Evolutionary conservation across 2,888 invertebrate species (phyloP).

Genomic region (Trypoxylon attenuatum): DNA sequence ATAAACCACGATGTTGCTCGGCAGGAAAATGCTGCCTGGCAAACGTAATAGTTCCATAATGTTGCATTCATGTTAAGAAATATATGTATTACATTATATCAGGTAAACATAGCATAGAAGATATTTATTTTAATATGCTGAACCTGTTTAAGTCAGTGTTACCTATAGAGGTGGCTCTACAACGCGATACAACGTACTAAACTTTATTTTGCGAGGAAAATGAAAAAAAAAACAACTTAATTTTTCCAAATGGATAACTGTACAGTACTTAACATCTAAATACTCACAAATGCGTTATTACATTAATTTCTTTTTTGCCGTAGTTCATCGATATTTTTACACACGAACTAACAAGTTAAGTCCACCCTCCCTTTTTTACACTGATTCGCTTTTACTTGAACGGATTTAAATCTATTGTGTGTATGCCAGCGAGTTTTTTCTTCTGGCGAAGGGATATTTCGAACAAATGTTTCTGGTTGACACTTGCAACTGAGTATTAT

Average conservation of each 20-base stretch:
- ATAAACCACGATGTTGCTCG: neutral
- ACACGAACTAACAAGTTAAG: conserved; percentile 23
- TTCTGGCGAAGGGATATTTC: conserved; percentile 15
- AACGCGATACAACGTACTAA: conserved; percentile 31
- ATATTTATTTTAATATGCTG: conserved; percentile 73
- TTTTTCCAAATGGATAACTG: conserved; percentile 20
- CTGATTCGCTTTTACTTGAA: conserved; percentile 16
- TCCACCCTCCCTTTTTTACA: conserved; percentile 34
- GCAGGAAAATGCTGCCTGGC: conserved; percentile 14
- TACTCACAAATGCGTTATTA: conserved; percentile 35
- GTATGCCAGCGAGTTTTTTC: conserved; percentile 14
- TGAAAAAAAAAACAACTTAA: conserved; percentile 20
- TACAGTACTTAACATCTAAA: conserved; percentile 49
- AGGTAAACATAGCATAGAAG: conserved; percentile 67
- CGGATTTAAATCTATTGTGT: conserved; percentile 25
- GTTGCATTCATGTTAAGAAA: conserved; percentile 60
- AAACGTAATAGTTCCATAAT: conserved; percentile 58
- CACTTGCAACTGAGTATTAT: conserved; percentile 19
- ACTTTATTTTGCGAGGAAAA: conserved; percentile 30
- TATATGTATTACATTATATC: conserved; percentile 63
- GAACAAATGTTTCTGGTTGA: conserved; percentile 25
- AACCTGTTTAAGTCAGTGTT: conserved; percentile 59
- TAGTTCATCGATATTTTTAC: conserved; percentile 43
- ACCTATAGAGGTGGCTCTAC: conserved; percentile 63
- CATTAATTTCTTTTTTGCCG: conserved; percentile 27